Base-by-base conservation (phyloP, 1,140 invertebrate species). In the Metopolophium dirhodum region DNA sequence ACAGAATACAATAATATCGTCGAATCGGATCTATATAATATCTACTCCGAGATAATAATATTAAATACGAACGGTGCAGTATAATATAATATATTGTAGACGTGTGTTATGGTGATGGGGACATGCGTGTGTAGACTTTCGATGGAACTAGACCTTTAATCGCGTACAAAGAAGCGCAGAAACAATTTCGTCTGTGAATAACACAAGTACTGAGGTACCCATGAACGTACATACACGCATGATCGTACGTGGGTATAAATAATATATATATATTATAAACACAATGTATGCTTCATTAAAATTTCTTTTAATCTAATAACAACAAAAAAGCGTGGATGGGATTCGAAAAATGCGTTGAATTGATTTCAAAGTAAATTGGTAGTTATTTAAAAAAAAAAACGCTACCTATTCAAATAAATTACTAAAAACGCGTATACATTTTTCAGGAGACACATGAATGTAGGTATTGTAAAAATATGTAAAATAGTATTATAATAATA, bases 41-140 rank as follows among this genome's bases (percentile, higher is more conserved):
- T 68, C 61, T 77, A 85, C 8, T 41, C 41, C 22, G 41, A 85
- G 41, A 30, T 85, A 85, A 41, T 45, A 45, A 85, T 85, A 85
- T 45, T 85, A 85, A 85, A 41, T 45, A 41, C 41, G 23, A 23
- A 41, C 8, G 37, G 35, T 37, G 1, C 35, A 37, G 22, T 83
- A 83, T 83, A 83, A n/a, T 82, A 82, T 82, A 82, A 83, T 83
- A 83, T 83, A 37, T 37, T 83, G 18, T 83, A 83, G 35, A 85
- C 37, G 23, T 85, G 83, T 85, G 22, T 41, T 45, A 22, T 83
- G 35, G 3, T 8, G 8, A 37, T 41, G 83, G 2, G 6, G 3
- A 11, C 41, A 85, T 45, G 37, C 83, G 83, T 85, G 83, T 85
- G 9, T 85, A 26, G 83, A 85, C 83, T 85, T 85, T 85, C 83